phyloP scores from a whole-genome alignment of 1,140 invertebrate species.

The Dreissena rostriformis region DNA sequence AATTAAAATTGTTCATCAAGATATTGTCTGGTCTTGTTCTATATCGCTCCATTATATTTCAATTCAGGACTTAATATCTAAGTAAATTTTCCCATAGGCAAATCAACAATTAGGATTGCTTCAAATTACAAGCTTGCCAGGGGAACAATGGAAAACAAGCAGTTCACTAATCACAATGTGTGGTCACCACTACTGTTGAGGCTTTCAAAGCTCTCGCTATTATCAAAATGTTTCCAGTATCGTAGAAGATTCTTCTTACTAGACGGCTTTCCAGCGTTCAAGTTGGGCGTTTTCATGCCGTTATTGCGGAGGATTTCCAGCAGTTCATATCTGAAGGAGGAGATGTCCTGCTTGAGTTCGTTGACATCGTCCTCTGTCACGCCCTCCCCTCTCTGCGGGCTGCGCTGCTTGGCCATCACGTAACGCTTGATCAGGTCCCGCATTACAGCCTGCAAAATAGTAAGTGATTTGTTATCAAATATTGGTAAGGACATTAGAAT shows the following conservation, averaged over 20 bases:
- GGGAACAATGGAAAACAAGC: slow-evolving; percentile 21
- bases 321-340: slow-evolving; percentile 87
- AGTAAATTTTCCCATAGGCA: not conserved
- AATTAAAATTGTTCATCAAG: too few relatives aligned
- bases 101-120: not conserved
- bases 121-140: not conserved
- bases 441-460: slow-evolving; percentile 90
- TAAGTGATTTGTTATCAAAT: not conserved
- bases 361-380: slow-evolving; percentile 99
- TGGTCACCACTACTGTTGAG: slow-evolving; percentile 55
- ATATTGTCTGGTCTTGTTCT: too few relatives aligned
- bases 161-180: slow-evolving; percentile 37
- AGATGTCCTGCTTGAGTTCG: slow-evolving; percentile 99
- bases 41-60: too few relatives aligned
- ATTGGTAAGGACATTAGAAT: too few relatives aligned
- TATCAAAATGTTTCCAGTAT: slow-evolving; percentile 73
- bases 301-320: slow-evolving; percentile 91
- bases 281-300: slow-evolving; percentile 80
- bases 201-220: slow-evolving; percentile 64
- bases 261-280: slow-evolving; percentile 75
- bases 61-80: too few relatives aligned
- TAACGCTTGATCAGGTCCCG: slow-evolving; percentile 95
- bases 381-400: slow-evolving; percentile 97
- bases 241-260: slow-evolving; percentile 76
- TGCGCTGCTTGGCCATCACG: slow-evolving; percentile 96